Conservation (phyloP, 2,797 vertebrate genomes). For the Gastrophryne carolinensis region DNA sequence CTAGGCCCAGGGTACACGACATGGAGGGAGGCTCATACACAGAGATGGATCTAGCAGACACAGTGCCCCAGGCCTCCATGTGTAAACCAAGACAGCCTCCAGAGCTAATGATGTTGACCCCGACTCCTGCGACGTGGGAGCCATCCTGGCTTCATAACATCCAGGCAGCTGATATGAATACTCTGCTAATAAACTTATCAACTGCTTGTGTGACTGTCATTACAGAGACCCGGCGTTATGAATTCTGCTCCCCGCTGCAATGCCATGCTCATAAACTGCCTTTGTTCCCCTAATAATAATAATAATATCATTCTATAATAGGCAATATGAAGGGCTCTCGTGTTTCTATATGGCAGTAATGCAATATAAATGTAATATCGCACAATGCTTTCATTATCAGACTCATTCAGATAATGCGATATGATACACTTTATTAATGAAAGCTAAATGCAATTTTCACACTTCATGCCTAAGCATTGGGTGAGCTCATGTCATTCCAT, state of each 20-base stretch:
- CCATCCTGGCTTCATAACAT: conserved; percentile 96
- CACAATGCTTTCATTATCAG: background rate
- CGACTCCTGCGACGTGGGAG: conserved; percentile 92
- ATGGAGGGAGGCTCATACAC: conserved; percentile 81
- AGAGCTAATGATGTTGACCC: conserved; percentile 99
- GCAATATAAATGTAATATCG: background rate
- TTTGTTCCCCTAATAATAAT: background rate
- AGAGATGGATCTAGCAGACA: conserved; percentile 86
- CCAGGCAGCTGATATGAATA: conserved; percentile 95
- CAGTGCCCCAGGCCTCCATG: conserved; percentile 85
- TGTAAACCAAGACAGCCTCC: conserved; percentile 78
- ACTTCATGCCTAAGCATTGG: background rate
- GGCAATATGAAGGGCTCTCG: conserved; percentile 55
- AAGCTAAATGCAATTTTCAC: background rate
- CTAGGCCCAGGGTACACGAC: conserved; percentile 81
- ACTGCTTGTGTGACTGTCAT: conserved; percentile 79
- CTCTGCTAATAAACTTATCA: conserved; percentile 93
- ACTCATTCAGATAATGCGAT: background rate
- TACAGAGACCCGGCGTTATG: conserved; percentile 50
- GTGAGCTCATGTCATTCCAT: background rate
- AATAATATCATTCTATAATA: conserved; percentile 52
- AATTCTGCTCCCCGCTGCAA: background rate
- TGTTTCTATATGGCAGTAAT: conserved; percentile 6
- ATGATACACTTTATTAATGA: background rate
- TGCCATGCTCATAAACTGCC: background rate